Evolutionary conservation across 2,888 invertebrate species (phyloP).

Genomic region (Apodemia duryi): DNA sequence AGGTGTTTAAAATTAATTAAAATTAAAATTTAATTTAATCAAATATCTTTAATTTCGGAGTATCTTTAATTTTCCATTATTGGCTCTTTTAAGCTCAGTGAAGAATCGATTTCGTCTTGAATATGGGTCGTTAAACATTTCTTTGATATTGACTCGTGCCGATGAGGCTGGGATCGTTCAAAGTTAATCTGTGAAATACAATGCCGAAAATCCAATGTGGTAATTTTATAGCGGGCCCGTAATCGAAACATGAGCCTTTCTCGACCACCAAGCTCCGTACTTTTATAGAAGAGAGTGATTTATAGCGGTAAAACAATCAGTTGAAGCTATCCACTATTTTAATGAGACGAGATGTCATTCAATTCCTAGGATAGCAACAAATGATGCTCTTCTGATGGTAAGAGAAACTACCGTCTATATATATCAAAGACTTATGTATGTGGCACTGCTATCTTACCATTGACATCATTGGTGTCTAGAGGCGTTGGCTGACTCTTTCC

Average conservation of each 20-base stretch:
- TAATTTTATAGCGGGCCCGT: neutral
- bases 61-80: neutral
- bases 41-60: too few relatives aligned
- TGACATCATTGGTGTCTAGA: too few relatives aligned
- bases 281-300: neutral
- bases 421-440: too few relatives aligned
- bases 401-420: too few relatives aligned
- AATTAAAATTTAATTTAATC: too few relatives aligned
- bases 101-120: neutral
- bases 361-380: neutral
- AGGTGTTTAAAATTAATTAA: too few relatives aligned
- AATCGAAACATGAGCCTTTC: neutral
- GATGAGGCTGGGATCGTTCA: neutral
- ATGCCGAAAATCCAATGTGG: neutral
- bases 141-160: neutral
- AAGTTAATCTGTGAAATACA: conserved; percentile 1
- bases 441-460: too few relatives aligned
- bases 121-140: conserved; percentile 1
- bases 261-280: neutral
- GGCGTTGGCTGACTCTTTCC: too few relatives aligned
- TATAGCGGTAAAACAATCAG: neutral
- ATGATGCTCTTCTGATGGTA: neutral
- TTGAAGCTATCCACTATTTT: neutral
- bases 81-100: neutral
- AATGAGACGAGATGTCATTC: neutral